Evolutionary conservation across 2,113 vertebrate species (phyloP).

Genomic region (Willisornis vidua): DNA sequence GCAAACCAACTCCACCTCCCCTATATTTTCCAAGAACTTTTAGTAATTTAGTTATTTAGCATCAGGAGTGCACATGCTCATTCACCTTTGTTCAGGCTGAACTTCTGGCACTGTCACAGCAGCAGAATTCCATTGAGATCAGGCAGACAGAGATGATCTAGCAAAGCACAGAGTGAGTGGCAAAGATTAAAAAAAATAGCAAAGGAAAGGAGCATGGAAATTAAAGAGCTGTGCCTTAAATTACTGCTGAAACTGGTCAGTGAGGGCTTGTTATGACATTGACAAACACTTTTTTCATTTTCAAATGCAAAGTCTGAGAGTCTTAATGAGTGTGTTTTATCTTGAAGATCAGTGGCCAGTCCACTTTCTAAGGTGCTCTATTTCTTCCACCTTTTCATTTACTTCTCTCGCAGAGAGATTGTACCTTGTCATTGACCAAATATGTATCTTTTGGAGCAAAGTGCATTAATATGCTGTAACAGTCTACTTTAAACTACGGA

Average conservation of each 20-base stretch:
- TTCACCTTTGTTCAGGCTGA: background rate
- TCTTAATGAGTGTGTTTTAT: conserved; percentile 41
- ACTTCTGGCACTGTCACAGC: background rate
- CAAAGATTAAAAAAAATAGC: background rate
- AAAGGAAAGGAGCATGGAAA: background rate
- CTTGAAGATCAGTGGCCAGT: conserved; percentile 26
- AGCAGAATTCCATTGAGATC: background rate
- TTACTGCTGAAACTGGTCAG: background rate
- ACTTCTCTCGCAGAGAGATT: background rate
- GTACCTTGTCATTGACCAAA: background rate
- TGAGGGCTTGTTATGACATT: background rate
- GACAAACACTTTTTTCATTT: background rate
- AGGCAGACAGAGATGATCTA: background rate
- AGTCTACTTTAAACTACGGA: conserved; percentile 40
- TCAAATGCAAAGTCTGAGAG: background rate
- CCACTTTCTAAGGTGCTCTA: background rate
- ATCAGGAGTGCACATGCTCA: background rate
- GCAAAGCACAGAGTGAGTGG: background rate
- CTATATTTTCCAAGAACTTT: background rate
- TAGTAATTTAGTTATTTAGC: background rate
- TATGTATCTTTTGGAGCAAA: background rate
- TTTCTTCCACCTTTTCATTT: conserved; percentile 47
- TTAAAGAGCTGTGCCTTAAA: background rate
- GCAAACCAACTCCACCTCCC: too few species aligned
- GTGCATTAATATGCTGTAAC: conserved; percentile 55